A percentile compares a stretch with the other conserved stretches of the same genome.
Evolutionary conservation across 2,113 vertebrate species (phyloP).

Genomic region (Plotosus lineatus): DNA sequence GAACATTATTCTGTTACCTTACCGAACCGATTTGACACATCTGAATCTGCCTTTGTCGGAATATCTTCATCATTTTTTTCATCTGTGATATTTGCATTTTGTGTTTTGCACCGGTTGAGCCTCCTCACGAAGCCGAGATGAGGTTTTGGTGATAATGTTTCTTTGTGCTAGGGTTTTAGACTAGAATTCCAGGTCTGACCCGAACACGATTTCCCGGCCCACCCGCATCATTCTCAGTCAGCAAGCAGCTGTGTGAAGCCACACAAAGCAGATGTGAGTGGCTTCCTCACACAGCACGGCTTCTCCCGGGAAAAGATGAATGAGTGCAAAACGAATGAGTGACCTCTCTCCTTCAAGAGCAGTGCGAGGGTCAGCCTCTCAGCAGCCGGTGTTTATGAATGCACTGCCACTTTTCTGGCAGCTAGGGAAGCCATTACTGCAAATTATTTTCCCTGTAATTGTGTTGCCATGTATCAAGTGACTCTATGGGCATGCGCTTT

Average conservation of each 20-base stretch:
- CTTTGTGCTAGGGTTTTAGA: conserved; percentile 1
- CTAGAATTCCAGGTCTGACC: conserved; percentile 33
- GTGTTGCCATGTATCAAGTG: conserved; percentile 47
- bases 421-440: conserved; percentile 46
- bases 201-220: conserved; percentile 32
- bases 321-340: conserved; percentile 43
- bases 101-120: not conserved
- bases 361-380: conserved; percentile 30
- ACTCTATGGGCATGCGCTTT: conserved; percentile 18
- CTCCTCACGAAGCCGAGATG: not conserved
- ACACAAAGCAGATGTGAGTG: conserved; percentile 24
- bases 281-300: conserved; percentile 15
- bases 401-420: conserved; percentile 29
- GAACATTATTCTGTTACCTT: not conserved
- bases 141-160: conserved; percentile 10
- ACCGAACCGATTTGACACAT: not conserved
- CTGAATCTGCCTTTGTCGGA: not conserved
- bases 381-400: conserved; percentile 50
- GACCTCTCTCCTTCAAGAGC: conserved; percentile 55
- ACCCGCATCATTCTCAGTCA: conserved; percentile 56
- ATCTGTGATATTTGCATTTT: not conserved
- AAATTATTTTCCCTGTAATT: conserved; percentile 57
- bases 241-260: conserved; percentile 50
- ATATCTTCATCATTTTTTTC: not conserved
- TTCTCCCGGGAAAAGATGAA: conserved; percentile 47